Percentiles rank a stretch among this genome's conserved stretches.
phyloP scores from a whole-genome alignment of 2,113 vertebrate species.

The Grus americana region DNA sequence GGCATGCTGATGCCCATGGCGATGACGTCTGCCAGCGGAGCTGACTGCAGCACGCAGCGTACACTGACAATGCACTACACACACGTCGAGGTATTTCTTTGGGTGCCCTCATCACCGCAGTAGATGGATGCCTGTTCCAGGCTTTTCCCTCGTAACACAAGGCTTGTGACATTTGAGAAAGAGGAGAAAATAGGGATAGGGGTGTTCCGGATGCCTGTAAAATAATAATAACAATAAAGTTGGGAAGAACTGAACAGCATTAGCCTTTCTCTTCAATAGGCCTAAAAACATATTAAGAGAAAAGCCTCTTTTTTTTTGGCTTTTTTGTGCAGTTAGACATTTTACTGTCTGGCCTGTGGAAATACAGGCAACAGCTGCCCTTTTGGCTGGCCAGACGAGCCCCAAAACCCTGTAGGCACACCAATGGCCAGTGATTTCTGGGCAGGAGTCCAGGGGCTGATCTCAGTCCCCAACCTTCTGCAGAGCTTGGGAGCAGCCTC shows the following conservation, averaged over 20 bases:
- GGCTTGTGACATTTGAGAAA: background rate
- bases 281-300: background rate
- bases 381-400: background rate
- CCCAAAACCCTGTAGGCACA: conserved; percentile 5
- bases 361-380: conserved; percentile 14
- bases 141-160: background rate
- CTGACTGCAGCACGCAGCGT: background rate
- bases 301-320: background rate
- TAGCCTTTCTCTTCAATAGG: background rate
- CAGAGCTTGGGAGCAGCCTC: background rate
- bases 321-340: background rate
- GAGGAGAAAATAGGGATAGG: background rate
- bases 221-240: background rate
- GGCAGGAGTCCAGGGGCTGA: conserved; percentile 14
- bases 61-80: fast-evolving
- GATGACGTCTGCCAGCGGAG: background rate
- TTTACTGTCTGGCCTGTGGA: background rate
- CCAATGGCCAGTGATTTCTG: background rate
- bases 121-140: background rate
- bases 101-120: background rate
- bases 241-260: background rate
- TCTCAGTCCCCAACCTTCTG: background rate
- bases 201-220: background rate
- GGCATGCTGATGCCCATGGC: background rate
- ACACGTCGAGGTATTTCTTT: fast-evolving